Conservation (phyloP, 2,113 vertebrate species). For the Taurulus bubalis region DNA sequence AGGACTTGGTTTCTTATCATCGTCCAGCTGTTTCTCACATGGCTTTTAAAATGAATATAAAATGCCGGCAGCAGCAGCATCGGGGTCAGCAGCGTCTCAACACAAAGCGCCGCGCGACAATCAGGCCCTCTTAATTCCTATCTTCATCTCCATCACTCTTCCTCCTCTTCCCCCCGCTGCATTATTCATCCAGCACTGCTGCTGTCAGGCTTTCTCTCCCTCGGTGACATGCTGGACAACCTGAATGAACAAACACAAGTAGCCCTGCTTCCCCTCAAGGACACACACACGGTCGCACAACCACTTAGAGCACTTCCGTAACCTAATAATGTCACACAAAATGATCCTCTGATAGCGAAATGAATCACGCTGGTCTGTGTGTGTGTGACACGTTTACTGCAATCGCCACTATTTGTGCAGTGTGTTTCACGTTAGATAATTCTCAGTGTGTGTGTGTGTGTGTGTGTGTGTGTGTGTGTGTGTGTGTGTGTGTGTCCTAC, state of each 20-base stretch:
- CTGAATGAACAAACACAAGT: conserved; percentile 60
- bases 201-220: not conserved
- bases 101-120: not conserved
- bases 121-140: conserved; percentile 40
- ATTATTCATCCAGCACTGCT: conserved; percentile 51
- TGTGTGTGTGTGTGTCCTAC: conserved; percentile 77
- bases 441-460: conserved; percentile 4
- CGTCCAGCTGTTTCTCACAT: not conserved
- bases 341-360: conserved; percentile 49
- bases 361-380: conserved; percentile 20
- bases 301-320: conserved; percentile 57
- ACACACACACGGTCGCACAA: conserved; percentile 35
- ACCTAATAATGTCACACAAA: conserved; percentile 53
- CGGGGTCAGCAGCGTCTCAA: conserved; percentile 2
- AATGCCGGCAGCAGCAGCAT: not conserved
- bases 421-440: not conserved
- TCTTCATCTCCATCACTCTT: conserved; percentile 39
- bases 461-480: conserved; percentile 20
- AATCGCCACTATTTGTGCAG: conserved; percentile 3
- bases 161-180: conserved; percentile 18
- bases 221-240: conserved; percentile 36
- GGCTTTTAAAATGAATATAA: not conserved
- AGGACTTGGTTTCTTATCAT: not conserved
- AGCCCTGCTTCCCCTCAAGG: conserved; percentile 38
- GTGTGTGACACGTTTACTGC: conserved; percentile 1